These are phyloP conservation scores for Bombycilla garrulus DNA, from an alignment of 2,113 vertebrate genomes.

Conservation along the genomic window DNA sequence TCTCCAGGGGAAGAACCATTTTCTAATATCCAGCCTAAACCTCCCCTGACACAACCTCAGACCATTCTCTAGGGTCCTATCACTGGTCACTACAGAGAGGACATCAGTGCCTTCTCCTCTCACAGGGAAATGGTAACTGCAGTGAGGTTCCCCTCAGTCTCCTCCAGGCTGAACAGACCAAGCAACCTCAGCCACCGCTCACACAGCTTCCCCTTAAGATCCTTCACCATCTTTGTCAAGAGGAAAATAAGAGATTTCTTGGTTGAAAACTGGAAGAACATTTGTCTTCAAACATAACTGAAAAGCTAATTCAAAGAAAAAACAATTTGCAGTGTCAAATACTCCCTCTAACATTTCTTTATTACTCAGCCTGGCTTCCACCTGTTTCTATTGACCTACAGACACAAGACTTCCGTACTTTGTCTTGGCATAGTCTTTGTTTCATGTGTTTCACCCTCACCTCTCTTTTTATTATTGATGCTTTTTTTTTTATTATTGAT, in stretches of 20 bases:
- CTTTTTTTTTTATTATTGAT: not conserved
- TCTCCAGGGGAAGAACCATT: not conserved
- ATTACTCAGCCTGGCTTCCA: not conserved
- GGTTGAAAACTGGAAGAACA: not conserved
- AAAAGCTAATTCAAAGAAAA: not conserved
- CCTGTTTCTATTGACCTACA: not conserved
- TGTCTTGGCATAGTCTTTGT: not conserved
- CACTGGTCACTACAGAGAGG: not conserved
- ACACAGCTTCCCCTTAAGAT: not conserved
- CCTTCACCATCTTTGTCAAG: not conserved
- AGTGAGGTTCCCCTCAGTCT: not conserved
- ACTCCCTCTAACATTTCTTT: not conserved
- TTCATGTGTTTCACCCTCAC: not conserved
- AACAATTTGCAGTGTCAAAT: not conserved
- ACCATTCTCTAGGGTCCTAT: not conserved
- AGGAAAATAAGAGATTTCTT: not conserved
- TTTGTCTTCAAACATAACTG: not conserved
- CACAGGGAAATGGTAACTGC: not conserved
- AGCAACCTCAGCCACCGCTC: not conserved
- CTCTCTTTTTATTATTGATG: not conserved
- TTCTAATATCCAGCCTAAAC: not conserved
- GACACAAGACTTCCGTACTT: not conserved
- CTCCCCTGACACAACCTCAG: not conserved
- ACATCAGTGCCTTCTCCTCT: not conserved
- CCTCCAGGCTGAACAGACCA: not conserved